These are phyloP conservation scores for Corvus moneduloides DNA, from an alignment of 2,113 vertebrate species.

Conservation along the genomic window DNA sequence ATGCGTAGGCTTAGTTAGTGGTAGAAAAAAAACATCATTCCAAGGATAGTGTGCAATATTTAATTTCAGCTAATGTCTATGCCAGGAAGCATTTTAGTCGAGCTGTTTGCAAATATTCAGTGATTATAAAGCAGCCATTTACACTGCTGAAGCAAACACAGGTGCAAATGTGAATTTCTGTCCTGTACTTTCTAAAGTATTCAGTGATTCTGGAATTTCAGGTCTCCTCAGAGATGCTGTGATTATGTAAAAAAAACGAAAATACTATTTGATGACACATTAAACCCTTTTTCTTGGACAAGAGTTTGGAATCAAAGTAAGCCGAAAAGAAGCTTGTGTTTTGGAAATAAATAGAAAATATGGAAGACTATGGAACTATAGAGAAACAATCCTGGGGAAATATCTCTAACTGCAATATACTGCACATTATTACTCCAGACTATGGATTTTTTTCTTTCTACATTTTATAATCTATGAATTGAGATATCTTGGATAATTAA, in stretches of 20 bases:
- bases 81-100: not conserved
- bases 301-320: not conserved
- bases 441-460: not conserved
- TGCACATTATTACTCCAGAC: slow-evolving; percentile 5
- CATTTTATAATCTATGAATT: not conserved
- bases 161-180: not conserved
- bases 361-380: not conserved
- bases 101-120: slow-evolving; percentile 18
- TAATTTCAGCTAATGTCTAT: not conserved
- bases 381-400: not conserved
- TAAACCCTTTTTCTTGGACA: not conserved
- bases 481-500: slow-evolving; percentile 25
- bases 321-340: not conserved
- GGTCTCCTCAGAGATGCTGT: not conserved
- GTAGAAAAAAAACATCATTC: not conserved
- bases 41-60: not conserved
- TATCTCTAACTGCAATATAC: slow-evolving; percentile 7
- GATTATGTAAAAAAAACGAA: not conserved
- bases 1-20: not conserved
- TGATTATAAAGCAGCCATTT: slow-evolving; percentile 3
- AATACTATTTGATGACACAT: not conserved
- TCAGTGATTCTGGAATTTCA: not conserved
- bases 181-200: not conserved
- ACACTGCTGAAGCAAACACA: not conserved
- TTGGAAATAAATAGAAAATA: slow-evolving; percentile 1